These are phyloP conservation scores for Chrysomela aeneicollis DNA, from an alignment of 2,888 invertebrate species.

Conservation along the genomic window DNA sequence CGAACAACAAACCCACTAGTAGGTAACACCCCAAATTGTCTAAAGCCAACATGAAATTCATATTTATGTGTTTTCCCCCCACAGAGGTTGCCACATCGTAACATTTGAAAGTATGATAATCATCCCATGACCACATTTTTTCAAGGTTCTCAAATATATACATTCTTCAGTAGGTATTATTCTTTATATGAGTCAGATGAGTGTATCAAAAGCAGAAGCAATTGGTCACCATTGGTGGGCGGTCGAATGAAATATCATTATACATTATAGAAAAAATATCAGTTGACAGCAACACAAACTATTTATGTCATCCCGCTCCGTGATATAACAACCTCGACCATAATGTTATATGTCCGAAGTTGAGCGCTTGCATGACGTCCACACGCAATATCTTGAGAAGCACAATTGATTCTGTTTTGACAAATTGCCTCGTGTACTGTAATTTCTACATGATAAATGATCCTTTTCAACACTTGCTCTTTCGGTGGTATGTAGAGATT, in stretches of 20 bases:
- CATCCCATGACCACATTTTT: too few species aligned
- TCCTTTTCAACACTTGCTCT: background rate
- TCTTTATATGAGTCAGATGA: too few species aligned
- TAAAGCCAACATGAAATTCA: too few species aligned
- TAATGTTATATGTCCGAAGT: background rate
- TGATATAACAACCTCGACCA: background rate
- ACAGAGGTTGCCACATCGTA: too few species aligned
- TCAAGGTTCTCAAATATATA: too few species aligned
- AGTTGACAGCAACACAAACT: background rate
- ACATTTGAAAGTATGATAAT: too few species aligned
- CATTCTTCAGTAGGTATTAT: too few species aligned
- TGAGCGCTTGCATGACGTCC: background rate
- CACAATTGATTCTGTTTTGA: background rate
- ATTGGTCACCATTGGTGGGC: background rate
- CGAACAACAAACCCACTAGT: too few species aligned
- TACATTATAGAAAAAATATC: background rate
- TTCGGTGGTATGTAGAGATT: background rate
- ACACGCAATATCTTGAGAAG: background rate
- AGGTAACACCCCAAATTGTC: too few species aligned
- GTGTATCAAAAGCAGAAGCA: too few species aligned
- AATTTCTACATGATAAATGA: background rate
- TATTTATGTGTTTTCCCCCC: too few species aligned
- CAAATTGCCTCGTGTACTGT: background rate
- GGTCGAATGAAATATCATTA: background rate
- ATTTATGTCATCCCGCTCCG: background rate